Evolutionary conservation across 2,888 invertebrate genomes (phyloP).

Genomic region (Andrena camellia): DNA sequence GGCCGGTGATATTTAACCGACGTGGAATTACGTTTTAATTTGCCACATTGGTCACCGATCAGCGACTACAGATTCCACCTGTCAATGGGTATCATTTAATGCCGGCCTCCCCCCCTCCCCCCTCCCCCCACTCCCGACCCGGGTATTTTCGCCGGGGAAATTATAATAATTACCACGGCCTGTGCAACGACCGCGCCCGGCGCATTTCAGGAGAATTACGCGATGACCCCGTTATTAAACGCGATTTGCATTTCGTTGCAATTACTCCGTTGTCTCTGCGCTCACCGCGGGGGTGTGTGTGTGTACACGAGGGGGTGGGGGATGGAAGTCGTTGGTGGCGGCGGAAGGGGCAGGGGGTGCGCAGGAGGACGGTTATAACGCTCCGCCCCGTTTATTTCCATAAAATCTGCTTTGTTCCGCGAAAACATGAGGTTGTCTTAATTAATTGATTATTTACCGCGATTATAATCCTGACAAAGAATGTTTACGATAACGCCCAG

Average conservation of each 20-base stretch:
- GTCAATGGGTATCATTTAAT: constrained; percentile 65
- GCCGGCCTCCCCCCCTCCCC: constrained; percentile 10
- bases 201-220: constrained; percentile 60
- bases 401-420: constrained; percentile 68
- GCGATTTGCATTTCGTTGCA: constrained; percentile 71
- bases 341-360: neutral
- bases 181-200: constrained; percentile 22
- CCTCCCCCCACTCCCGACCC: neutral
- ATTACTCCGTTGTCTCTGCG: constrained; percentile 58
- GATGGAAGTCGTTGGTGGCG: neutral
- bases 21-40: constrained; percentile 60
- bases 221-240: constrained; percentile 70
- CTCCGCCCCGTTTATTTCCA: constrained; percentile 60
- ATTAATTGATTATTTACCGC: constrained; percentile 68
- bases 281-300: constrained; percentile 4
- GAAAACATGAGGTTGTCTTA: constrained; percentile 69
- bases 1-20: constrained; percentile 26
- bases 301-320: neutral
- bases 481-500: constrained; percentile 52
- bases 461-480: constrained; percentile 58
- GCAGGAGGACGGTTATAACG: constrained; percentile 31
- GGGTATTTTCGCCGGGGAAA: constrained; percentile 62
- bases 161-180: constrained; percentile 68
- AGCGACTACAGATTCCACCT: constrained; percentile 59
- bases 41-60: constrained; percentile 58